Conservation (phyloP, 2,113 vertebrate genomes). For the Silurus glanis region DNA sequence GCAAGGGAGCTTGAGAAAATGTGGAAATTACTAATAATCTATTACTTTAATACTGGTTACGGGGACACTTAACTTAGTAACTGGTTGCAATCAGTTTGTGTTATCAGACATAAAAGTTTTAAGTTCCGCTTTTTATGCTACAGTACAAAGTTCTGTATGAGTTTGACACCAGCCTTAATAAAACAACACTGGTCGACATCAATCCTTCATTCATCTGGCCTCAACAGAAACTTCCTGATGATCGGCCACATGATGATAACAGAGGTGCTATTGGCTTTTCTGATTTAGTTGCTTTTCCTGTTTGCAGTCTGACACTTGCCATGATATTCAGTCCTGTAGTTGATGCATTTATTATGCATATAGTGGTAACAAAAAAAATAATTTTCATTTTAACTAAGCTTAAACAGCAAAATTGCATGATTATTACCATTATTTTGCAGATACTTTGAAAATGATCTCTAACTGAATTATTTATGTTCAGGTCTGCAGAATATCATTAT, state of each 20-base stretch:
- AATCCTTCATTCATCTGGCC: conserved; percentile 82
- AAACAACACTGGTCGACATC: background rate
- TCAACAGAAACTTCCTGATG: conserved; percentile 72
- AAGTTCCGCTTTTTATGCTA: conserved; percentile 16
- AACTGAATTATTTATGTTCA: conserved; percentile 31
- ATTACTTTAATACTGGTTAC: background rate
- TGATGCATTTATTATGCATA: background rate
- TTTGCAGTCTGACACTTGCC: background rate
- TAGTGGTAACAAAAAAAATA: background rate
- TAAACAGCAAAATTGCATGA: background rate
- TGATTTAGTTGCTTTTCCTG: background rate
- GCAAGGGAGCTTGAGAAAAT: background rate
- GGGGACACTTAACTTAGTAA: background rate
- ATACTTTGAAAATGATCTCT: background rate
- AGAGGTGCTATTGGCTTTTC: conserved; percentile 1
- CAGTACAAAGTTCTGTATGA: conserved; percentile 79
- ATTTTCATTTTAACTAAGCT: background rate
- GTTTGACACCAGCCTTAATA: conserved; percentile 76
- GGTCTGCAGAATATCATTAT: conserved; percentile 48
- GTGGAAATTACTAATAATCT: background rate
- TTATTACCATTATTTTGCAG: background rate
- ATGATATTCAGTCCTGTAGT: background rate
- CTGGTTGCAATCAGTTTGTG: background rate
- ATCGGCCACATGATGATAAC: conserved; percentile 45
- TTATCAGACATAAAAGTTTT: conserved; percentile 10